These are phyloP conservation scores for Myotis yumanensis DNA, from an alignment of 2,113 vertebrate genomes.

Conservation along the genomic window DNA sequence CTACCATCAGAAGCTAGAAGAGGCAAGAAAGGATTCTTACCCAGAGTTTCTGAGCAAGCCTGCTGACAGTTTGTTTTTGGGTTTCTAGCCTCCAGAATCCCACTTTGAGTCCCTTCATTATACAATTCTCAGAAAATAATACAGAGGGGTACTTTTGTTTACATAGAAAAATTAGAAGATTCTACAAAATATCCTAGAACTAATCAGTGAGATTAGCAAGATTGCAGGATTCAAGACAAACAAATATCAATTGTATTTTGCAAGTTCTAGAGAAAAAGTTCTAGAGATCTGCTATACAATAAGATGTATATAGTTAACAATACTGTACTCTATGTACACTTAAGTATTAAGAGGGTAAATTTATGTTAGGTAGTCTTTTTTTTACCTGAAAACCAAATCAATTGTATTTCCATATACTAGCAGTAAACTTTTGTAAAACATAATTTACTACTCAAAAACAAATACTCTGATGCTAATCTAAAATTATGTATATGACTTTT, in stretches of 20 bases:
- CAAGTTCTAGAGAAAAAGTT: not conserved
- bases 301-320: not conserved
- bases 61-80: not conserved
- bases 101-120: not conserved
- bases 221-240: not conserved
- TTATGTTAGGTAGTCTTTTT: not conserved
- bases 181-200: not conserved
- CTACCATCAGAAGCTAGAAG: not conserved
- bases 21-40: not conserved
- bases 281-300: not conserved
- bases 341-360: not conserved
- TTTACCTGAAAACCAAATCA: not conserved
- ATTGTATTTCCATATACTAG: not conserved
- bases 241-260: conserved; percentile 1
- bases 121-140: not conserved
- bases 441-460: not conserved
- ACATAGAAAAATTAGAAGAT: not conserved
- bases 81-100: not conserved
- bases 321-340: not conserved
- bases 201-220: not conserved
- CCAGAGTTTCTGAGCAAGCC: too few species aligned
- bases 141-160: not conserved
- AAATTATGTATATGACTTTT: not conserved
- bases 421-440: not conserved
- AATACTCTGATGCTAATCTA: not conserved